phyloP scores from a whole-genome alignment of 2,113 vertebrate genomes.

The Cricetomys ansorgei region DNA sequence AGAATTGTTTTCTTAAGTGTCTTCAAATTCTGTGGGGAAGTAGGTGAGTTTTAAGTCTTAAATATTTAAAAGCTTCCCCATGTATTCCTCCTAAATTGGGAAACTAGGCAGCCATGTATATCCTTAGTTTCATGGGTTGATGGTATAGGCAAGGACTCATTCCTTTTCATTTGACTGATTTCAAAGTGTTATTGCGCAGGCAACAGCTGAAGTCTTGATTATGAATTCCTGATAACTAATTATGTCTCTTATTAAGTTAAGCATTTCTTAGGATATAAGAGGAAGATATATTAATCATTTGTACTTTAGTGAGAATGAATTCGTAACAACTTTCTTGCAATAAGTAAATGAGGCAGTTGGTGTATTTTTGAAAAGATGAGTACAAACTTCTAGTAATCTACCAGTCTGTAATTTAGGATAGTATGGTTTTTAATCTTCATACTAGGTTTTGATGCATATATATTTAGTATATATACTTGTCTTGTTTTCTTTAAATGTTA shows the following conservation, averaged over 20 bases:
- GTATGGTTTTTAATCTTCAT: neutral
- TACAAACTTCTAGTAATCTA: neutral
- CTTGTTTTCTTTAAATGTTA: slow-evolving; percentile 31
- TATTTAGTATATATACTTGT: neutral
- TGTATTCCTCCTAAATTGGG: neutral
- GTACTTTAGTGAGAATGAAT: slow-evolving; percentile 22
- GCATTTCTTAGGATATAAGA: slow-evolving; percentile 17
- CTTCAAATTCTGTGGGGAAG: slow-evolving; percentile 36
- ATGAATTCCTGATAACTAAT: slow-evolving; percentile 45
- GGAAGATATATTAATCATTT: neutral
- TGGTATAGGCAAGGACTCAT: neutral
- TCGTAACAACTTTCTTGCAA: slow-evolving; percentile 40
- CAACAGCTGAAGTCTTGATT: neutral
- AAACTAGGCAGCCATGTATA: neutral
- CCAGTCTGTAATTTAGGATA: neutral
- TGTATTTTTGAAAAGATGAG: neutral
- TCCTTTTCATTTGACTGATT: slow-evolving; percentile 21
- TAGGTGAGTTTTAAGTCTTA: slow-evolving; percentile 46
- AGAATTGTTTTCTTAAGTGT: slow-evolving; percentile 6
- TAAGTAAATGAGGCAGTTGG: slow-evolving; percentile 32
- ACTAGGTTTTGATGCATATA: slow-evolving; percentile 19
- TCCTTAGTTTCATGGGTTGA: neutral
- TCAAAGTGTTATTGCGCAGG: neutral
- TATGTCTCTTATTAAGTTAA: slow-evolving; percentile 6
- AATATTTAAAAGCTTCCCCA: slow-evolving; percentile 25